A percentile compares a stretch with the other conserved stretches of the same genome.
phyloP scores from a whole-genome alignment of 2,113 vertebrate genomes.

The Lampris megalopsis region DNA sequence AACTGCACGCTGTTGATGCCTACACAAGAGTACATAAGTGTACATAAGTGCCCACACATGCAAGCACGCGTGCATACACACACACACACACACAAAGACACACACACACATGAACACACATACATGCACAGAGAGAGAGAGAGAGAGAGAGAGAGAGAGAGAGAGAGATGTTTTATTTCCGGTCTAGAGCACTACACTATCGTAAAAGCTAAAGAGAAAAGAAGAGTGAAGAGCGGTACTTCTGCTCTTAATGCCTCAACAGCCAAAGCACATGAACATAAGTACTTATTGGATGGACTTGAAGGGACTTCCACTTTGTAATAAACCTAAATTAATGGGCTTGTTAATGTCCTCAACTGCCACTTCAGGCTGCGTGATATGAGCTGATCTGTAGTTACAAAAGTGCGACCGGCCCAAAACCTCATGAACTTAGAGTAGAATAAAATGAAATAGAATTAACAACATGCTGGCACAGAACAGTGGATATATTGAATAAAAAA shows the following conservation, averaged over 20 bases:
- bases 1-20: constrained; percentile 95
- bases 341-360: not conserved
- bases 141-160: not conserved
- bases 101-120: not conserved
- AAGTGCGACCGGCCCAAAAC: too few species aligned
- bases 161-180: not conserved
- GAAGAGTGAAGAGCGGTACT: not conserved
- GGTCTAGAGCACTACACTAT: not conserved
- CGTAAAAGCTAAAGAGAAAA: not conserved
- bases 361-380: not conserved
- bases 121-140: not conserved
- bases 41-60: constrained; percentile 19
- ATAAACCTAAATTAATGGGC: not conserved
- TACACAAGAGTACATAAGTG: constrained; percentile 56
- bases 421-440: too few species aligned
- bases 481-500: too few species aligned
- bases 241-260: not conserved
- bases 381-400: too few species aligned
- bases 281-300: not conserved
- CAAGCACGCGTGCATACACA: not conserved
- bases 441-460: not conserved
- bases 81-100: constrained; percentile 15
- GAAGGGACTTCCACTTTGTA: constrained; percentile 2
- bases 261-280: not conserved
- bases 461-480: too few species aligned